These are phyloP conservation scores for Chloroceryle amazona DNA, from an alignment of 2,797 vertebrate genomes.

Conservation along the genomic window DNA sequence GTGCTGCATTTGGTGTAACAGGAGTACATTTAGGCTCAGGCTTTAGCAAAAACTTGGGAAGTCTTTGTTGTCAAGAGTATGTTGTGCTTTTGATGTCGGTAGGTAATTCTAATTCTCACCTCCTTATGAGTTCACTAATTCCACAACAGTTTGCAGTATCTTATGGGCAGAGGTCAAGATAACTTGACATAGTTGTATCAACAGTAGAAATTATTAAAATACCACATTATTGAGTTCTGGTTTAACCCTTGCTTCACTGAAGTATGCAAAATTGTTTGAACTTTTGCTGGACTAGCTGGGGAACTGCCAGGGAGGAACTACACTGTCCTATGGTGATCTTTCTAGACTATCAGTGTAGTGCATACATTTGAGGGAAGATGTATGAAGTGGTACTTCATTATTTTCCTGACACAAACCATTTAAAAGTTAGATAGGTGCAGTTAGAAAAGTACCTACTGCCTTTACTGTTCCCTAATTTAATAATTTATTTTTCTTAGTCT, in stretches of 20 bases:
- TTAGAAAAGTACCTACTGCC: neutral
- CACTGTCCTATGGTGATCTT: rapidly evolving
- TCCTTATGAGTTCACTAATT: neutral
- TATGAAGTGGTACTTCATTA: neutral
- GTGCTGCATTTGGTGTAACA: neutral
- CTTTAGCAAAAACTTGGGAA: neutral
- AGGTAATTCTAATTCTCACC: neutral
- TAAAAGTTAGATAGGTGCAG: neutral
- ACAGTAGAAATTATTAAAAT: neutral
- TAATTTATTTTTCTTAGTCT: neutral
- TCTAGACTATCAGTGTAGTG: neutral
- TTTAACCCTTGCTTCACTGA: neutral
- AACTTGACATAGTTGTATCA: neutral
- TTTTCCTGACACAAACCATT: neutral
- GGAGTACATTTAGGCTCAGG: neutral
- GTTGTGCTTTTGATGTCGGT: neutral
- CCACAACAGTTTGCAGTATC: neutral
- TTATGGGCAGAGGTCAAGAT: neutral
- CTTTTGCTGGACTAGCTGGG: neutral
- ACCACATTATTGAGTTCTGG: neutral
- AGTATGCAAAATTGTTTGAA: neutral
- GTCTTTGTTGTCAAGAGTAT: neutral
- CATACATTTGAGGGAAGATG: neutral
- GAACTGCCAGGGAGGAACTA: neutral
- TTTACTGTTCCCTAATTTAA: neutral